phyloP scores from a whole-genome alignment of 2,888 invertebrate genomes.

The Pollenia angustigena region DNA sequence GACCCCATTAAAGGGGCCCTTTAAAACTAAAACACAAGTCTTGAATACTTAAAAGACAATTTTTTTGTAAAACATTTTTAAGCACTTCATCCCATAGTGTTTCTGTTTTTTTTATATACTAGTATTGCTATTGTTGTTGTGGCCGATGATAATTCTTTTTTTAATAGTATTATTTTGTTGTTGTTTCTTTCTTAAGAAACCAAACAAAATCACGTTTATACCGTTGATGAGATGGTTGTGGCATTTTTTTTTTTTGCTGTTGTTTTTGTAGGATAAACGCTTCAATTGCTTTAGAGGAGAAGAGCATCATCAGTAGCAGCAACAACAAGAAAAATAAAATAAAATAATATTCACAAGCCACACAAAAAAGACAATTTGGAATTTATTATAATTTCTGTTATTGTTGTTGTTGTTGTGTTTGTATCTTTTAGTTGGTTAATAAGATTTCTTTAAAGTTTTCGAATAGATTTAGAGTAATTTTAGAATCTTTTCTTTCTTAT shows the following conservation, averaged over 20 bases:
- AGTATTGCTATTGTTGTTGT: constrained; percentile 24
- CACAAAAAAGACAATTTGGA: constrained; percentile 49
- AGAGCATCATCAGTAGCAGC: constrained; percentile 15
- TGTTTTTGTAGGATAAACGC: constrained; percentile 64
- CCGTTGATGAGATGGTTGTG: constrained; percentile 74
- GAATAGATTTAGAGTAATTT: constrained; percentile 41
- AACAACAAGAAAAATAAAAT: neutral
- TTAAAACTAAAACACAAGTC: no score
- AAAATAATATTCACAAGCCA: constrained; percentile 46
- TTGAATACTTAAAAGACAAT: no score
- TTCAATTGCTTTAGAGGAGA: constrained; percentile 64
- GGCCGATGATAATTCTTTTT: constrained; percentile 18
- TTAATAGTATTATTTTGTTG: constrained; percentile 18
- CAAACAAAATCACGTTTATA: constrained; percentile 76
- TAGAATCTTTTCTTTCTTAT: constrained; percentile 21
- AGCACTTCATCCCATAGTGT: constrained; percentile 9
- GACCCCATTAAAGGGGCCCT: no score
- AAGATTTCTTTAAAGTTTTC: constrained; percentile 40
- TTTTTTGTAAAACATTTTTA: neutral
- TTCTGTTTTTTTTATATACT: neutral
- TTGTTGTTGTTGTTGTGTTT: constrained; percentile 16
- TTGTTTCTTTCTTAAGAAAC: constrained; percentile 61
- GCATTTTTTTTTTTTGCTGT: constrained; percentile 47
- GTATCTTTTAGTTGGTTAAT: constrained; percentile 31
- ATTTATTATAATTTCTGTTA: constrained; percentile 55